Evolutionary conservation across 2,113 vertebrate species (phyloP).

Genomic region (Tachysurus vachellii): DNA sequence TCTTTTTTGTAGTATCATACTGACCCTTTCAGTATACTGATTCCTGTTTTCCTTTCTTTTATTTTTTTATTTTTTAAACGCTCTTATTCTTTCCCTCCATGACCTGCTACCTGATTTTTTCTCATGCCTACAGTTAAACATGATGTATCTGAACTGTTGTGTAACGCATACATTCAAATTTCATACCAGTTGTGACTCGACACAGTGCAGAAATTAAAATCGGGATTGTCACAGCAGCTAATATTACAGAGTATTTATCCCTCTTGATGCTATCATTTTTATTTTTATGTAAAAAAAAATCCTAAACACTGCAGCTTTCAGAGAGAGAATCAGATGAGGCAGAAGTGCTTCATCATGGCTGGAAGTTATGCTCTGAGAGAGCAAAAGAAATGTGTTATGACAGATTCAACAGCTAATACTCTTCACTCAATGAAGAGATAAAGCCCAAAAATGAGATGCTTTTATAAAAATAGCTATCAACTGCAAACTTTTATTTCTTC

Average conservation of each 20-base stretch:
- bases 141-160: background rate
- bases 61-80: too few species aligned
- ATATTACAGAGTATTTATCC: background rate
- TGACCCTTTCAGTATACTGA: background rate
- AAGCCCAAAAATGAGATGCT: conserved; percentile 16
- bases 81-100: background rate
- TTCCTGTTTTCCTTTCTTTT: background rate
- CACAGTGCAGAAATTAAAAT: background rate
- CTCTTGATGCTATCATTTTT: background rate
- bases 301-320: background rate
- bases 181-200: background rate
- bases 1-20: background rate
- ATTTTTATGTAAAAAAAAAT: background rate
- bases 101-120: background rate
- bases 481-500: background rate
- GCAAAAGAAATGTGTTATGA: conserved; percentile 18
- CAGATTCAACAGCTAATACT: conserved; percentile 17
- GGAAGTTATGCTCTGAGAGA: conserved; percentile 4
- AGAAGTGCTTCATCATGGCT: conserved; percentile 10
- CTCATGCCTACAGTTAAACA: background rate
- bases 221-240: background rate
- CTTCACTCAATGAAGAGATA: conserved; percentile 4
- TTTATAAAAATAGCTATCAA: background rate
- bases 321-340: background rate
- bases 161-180: background rate